Evolutionary conservation across 2,797 vertebrate species (phyloP).

Genomic region (Lateolabrax maculatus): DNA sequence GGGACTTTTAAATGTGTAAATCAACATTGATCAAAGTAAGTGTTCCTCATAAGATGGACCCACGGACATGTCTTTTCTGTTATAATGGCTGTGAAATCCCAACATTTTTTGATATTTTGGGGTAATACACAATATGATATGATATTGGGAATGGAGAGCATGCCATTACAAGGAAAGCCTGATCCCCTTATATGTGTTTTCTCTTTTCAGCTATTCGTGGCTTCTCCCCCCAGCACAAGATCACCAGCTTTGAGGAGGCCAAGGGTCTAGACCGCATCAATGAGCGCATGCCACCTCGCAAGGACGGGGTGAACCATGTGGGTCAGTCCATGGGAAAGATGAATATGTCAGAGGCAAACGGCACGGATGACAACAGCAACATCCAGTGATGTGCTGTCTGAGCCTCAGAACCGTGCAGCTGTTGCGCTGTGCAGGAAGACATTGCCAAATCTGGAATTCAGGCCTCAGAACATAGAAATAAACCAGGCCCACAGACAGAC

Average conservation of each 20-base stretch:
- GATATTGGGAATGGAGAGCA: not conserved
- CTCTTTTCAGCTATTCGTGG: constrained; percentile 85
- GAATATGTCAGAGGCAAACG: constrained; percentile 90
- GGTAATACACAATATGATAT: not conserved
- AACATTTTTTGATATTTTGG: not conserved
- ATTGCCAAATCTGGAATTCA: constrained; percentile 84
- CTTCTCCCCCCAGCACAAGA: constrained; percentile 90
- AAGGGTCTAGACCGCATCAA: constrained; percentile 90
- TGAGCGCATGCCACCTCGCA: constrained; percentile 89
- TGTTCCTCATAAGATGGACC: not conserved
- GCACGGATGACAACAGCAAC: constrained; percentile 90
- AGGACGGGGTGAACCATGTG: constrained; percentile 87
- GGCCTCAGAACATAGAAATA: constrained; percentile 83
- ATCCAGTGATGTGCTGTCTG: constrained; percentile 85
- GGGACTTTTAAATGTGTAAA: not conserved
- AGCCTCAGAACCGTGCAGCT: constrained; percentile 70
- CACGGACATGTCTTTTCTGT: not conserved
- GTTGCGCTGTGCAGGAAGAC: constrained; percentile 77
- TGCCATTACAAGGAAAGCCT: constrained; percentile 12
- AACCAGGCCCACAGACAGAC: constrained; percentile 81
- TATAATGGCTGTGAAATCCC: not conserved
- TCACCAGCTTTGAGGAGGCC: constrained; percentile 89
- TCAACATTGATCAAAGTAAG: not conserved
- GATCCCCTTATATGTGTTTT: constrained; percentile 37
- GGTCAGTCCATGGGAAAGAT: constrained; percentile 89